Base-by-base conservation (phyloP, 2,113 vertebrate genomes). In the Myiopsitta monachus region DNA sequence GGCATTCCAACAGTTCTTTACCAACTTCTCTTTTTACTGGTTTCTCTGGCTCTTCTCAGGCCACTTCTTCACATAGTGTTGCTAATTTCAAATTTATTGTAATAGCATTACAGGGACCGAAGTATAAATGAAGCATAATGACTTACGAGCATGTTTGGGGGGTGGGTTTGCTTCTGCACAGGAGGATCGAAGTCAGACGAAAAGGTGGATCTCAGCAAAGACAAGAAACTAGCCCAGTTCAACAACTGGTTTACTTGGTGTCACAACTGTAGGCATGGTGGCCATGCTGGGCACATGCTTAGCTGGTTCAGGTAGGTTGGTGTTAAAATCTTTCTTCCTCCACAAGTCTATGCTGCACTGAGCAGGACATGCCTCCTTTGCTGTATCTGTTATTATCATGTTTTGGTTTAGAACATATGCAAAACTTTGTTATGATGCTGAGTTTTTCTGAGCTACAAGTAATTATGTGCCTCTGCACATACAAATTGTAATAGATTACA, bases 221-320 rank as follows among this genome's bases (percentile, higher is more conserved):
- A 99, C 97, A 99, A 99, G 97, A 99, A 99, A 97, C 97, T 99
- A 31, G 99, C 99, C 59, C 99, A 99, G 87, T 99, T 99, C 96
- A 99, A 99, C 97, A 99, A 99, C 98, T 99, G 99, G 99, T 99
- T 99, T 97, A 99, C 99, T 36, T 99, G 99, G 99, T 99, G 99
- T 95, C 99, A 99, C 97, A 99, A 99, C 96, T 99, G 99, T 94
- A 98, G 99, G 17, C 99, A 99, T 3, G 99, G 99, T 12, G 99
- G 99, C 62, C 99, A 99, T 30, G 99, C 99, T 9, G 99, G 99
- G 44, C 99, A 99, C 94, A 99, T 99, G 99, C 99, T 99, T 44
- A 99, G 99, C 96, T 99, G 99, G 99, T 99, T 99, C 98, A 99
- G 99, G 99, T 99, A 97, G 97, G 83, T 9, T 38, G 43, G 43